Evolutionary conservation across 2,113 vertebrate genomes (phyloP).

Genomic region (Eulemur macaco): DNA sequence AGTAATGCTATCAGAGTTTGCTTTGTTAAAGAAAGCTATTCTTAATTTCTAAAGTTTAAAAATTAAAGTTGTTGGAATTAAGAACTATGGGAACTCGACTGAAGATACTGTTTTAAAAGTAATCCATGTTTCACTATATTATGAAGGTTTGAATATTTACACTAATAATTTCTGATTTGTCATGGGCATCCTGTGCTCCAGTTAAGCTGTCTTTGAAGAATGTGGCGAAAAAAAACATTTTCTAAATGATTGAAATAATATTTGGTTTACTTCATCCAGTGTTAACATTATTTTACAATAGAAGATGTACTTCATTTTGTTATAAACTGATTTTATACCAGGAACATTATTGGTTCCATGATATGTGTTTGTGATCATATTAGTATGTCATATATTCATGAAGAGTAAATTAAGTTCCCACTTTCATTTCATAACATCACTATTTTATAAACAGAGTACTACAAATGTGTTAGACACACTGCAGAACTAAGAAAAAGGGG

Average conservation of each 20-base stretch:
- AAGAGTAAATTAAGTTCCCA: not conserved
- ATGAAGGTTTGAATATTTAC: not conserved
- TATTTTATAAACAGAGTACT: not conserved
- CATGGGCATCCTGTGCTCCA: not conserved
- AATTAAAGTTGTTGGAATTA: not conserved
- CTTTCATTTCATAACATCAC: not conserved
- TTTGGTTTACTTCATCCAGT: conserved; percentile 6
- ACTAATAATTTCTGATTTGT: not conserved
- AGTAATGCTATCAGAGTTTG: not conserved
- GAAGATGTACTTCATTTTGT: conserved; percentile 10
- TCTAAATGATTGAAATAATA: not conserved
- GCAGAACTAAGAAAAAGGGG: not conserved
- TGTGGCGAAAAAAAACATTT: conserved; percentile 39
- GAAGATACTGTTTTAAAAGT: not conserved
- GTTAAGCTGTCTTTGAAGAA: not conserved
- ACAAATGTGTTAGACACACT: not conserved
- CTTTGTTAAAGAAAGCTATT: not conserved
- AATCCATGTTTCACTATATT: not conserved
- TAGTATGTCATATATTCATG: not conserved
- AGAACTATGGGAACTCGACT: not conserved
- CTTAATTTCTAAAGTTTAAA: conserved; percentile 9
- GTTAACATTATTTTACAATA: conserved; percentile 38
- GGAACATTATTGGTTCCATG: not conserved
- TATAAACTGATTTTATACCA: conserved; percentile 31
- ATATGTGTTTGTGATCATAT: conserved; percentile 28